Evolutionary conservation across 53 echinoderm and acorn worm genomes (phyloP).

Genomic region (Paelopatides confundens): DNA sequence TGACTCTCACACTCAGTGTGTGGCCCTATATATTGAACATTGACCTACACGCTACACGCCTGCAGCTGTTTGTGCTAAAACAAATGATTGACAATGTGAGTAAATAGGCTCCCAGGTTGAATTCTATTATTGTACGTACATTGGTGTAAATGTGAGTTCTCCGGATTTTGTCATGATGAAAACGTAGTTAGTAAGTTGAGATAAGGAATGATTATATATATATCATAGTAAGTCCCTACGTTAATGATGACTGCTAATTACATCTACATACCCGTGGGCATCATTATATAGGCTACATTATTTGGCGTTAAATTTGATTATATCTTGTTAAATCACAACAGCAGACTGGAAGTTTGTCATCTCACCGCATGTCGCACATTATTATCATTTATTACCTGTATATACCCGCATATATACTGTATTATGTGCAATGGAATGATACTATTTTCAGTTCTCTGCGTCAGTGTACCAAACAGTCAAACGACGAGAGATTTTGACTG

Average conservation of each 20-base stretch:
- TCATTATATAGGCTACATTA: not conserved
- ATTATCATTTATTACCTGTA: slow-evolving; percentile 1
- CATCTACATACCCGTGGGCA: not conserved
- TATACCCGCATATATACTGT: not conserved
- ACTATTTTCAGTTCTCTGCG: not conserved
- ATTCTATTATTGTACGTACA: not conserved
- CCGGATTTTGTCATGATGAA: not conserved
- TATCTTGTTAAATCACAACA: not conserved
- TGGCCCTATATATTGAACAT: slow-evolving; percentile 30
- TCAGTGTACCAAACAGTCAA: not conserved
- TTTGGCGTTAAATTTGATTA: not conserved
- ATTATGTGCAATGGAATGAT: not conserved
- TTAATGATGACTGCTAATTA: not conserved
- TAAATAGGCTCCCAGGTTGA: not conserved
- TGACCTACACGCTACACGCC: not conserved
- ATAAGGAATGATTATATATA: not conserved
- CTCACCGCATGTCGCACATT: not conserved
- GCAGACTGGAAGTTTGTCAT: not conserved
- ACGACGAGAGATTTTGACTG: not conserved
- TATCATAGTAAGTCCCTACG: too few relatives aligned
- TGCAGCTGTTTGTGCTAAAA: slow-evolving; percentile 2
- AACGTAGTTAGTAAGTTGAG: not conserved
- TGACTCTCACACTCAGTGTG: too few relatives aligned
- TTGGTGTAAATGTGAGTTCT: not conserved
- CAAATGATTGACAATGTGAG: not conserved